These are phyloP conservation scores for Ptiloglossa arizonensis DNA, from an alignment of 1,140 invertebrate species.

Conservation along the genomic window DNA sequence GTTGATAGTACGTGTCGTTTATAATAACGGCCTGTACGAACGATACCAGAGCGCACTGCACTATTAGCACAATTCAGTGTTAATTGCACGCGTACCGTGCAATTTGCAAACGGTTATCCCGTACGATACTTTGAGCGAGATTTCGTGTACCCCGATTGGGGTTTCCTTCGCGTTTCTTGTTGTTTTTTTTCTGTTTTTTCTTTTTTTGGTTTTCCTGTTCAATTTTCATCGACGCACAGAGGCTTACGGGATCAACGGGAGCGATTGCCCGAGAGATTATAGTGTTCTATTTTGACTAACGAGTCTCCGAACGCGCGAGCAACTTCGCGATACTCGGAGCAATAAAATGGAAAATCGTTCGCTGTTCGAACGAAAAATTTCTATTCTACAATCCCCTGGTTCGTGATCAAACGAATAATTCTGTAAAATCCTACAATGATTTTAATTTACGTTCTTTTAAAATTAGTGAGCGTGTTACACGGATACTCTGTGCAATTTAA, in stretches of 20 bases:
- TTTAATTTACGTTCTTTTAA: too few species aligned
- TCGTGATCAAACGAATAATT: too few species aligned
- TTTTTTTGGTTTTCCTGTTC: too few species aligned
- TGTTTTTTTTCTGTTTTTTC: too few species aligned
- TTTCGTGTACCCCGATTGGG: background rate
- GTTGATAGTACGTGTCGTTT: background rate
- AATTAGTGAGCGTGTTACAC: too few species aligned
- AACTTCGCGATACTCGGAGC: background rate
- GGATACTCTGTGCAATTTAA: too few species aligned
- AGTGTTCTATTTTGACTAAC: background rate
- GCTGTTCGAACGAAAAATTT: background rate
- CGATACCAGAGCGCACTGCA: background rate
- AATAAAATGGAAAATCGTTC: background rate
- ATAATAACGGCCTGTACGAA: background rate
- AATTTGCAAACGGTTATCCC: slow-evolving; percentile 21
- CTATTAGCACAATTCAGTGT: slow-evolving; percentile 19
- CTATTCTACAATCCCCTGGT: too few species aligned
- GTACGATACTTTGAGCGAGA: background rate
- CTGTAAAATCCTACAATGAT: too few species aligned
- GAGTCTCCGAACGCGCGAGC: too few species aligned
- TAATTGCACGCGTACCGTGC: slow-evolving; percentile 9
- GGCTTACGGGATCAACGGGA: background rate
- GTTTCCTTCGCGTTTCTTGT: background rate
- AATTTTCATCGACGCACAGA: slow-evolving; percentile 16
- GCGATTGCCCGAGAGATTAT: background rate